Percentiles rank a stretch among this genome's conserved stretches.
Conservation (phyloP, 2,113 vertebrate genomes). For the Microtus montanus region DNA sequence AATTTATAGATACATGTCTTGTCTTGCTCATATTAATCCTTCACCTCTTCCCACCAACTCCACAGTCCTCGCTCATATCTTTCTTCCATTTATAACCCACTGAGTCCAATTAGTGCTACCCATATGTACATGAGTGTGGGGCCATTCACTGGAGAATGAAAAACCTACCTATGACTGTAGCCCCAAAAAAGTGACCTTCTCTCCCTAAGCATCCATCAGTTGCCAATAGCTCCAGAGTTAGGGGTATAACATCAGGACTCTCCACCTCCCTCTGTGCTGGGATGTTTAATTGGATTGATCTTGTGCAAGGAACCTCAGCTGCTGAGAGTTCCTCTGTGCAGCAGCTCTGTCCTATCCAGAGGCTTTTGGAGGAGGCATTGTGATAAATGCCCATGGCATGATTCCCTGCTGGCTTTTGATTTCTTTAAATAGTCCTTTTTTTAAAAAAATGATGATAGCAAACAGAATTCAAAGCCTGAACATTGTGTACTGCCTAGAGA, state of each 20-base stretch:
- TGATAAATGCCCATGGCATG: background rate
- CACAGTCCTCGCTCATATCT: too few relatives aligned
- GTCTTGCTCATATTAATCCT: background rate
- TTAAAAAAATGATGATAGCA: background rate
- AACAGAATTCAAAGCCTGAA: background rate
- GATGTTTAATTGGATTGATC: background rate
- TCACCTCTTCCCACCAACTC: background rate
- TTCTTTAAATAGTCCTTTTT: conserved; percentile 29
- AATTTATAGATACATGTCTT: too few relatives aligned
- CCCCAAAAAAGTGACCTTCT: background rate
- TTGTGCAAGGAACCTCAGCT: background rate
- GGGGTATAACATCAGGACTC: background rate
- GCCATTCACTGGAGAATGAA: background rate
- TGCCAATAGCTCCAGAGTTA: background rate
- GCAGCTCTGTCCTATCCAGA: background rate
- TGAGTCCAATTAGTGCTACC: background rate
- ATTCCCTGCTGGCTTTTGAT: background rate
- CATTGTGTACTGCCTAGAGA: background rate
- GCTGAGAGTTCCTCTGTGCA: background rate
- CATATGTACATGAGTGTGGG: background rate
- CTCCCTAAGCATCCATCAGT: background rate
- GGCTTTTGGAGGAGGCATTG: background rate
- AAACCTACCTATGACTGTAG: background rate
- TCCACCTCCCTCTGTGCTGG: background rate
- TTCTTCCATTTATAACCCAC: background rate